Conservation (phyloP, 1,140 invertebrate genomes). For the Drosophila oshimai region DNA sequence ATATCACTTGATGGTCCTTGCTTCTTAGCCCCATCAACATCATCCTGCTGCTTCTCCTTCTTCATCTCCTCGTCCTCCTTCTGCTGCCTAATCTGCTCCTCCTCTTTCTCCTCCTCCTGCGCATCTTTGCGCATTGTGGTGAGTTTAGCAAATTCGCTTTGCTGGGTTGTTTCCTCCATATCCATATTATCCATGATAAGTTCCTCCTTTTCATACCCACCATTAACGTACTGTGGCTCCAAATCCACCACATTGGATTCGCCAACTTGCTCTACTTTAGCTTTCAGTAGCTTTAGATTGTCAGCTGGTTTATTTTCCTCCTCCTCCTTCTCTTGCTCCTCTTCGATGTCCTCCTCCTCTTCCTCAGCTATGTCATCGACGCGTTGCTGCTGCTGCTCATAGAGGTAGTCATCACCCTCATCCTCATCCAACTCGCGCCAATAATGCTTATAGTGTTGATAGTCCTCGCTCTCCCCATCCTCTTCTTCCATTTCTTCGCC, state of each 20-base stretch:
- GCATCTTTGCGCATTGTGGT: slow-evolving; percentile 71
- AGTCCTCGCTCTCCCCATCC: slow-evolving; percentile 56
- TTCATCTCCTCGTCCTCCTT: slow-evolving; percentile 4
- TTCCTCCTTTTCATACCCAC: slow-evolving; percentile 26
- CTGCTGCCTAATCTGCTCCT: slow-evolving; percentile 2
- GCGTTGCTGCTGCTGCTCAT: slow-evolving; percentile 65
- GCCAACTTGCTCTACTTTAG: slow-evolving; percentile 44
- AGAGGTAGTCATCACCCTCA: slow-evolving; percentile 64
- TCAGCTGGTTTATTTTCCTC: slow-evolving; percentile 32
- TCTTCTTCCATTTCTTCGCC: slow-evolving; percentile 2
- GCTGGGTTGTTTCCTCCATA: slow-evolving; percentile 39
- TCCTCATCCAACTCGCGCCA: slow-evolving; percentile 68
- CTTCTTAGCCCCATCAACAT: slow-evolving; percentile 67
- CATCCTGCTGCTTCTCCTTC: slow-evolving; percentile 34
- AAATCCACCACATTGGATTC: slow-evolving; percentile 22
- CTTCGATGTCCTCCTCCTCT: slow-evolving; percentile 47
- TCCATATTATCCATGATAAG: slow-evolving; percentile 71
- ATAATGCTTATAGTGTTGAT: slow-evolving; percentile 69
- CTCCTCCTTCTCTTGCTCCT: slow-evolving; percentile 5
- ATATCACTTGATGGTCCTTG: slow-evolving; percentile 79
- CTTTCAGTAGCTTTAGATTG: slow-evolving; percentile 62
- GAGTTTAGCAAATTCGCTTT: slow-evolving; percentile 75
- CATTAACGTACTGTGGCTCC: slow-evolving; percentile 11
- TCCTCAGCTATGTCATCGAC: slow-evolving; percentile 62
- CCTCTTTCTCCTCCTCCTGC: slow-evolving; percentile 47